These are phyloP conservation scores for Drosophila yakuba DNA, from an alignment of 1,140 invertebrate species.

Conservation along the genomic window DNA sequence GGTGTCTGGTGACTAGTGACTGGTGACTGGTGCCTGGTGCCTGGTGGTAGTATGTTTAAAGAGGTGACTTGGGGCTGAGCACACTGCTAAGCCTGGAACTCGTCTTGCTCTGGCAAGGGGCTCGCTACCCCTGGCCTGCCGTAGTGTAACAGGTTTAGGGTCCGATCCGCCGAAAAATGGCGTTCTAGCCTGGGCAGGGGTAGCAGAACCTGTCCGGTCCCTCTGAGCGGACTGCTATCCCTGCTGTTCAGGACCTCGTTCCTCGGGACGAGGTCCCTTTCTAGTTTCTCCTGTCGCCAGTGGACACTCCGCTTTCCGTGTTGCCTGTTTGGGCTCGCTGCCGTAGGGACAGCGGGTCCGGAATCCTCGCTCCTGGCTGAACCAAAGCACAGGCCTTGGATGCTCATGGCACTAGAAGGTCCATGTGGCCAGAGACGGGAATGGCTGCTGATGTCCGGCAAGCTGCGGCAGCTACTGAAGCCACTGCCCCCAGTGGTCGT, in stretches of 20 bases:
- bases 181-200: conserved; percentile 25
- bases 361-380: background rate
- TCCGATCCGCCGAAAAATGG: conserved; percentile 4
- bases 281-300: conserved; percentile 28
- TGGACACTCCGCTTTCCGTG: conserved; percentile 18
- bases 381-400: background rate
- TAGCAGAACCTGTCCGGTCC: conserved; percentile 16
- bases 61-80: background rate
- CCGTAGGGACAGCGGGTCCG: background rate
- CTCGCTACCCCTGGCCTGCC: background rate
- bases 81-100: conserved; percentile 46
- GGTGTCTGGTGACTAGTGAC: background rate
- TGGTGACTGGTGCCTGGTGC: background rate
- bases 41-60: background rate
- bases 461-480: conserved; percentile 33
- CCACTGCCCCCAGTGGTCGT: background rate
- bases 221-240: background rate
- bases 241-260: background rate
- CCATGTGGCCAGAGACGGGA: conserved; percentile 2
- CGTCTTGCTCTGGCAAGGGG: conserved; percentile 3
- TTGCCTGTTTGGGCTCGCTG: background rate
- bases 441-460: conserved; percentile 37
- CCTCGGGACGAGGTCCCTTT: background rate
- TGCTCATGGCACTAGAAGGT: conserved; percentile 1
- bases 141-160: conserved; percentile 4